These are phyloP conservation scores for Xestia rhomboidea DNA, from an alignment of 2,888 invertebrate genomes.

Conservation along the genomic window DNA sequence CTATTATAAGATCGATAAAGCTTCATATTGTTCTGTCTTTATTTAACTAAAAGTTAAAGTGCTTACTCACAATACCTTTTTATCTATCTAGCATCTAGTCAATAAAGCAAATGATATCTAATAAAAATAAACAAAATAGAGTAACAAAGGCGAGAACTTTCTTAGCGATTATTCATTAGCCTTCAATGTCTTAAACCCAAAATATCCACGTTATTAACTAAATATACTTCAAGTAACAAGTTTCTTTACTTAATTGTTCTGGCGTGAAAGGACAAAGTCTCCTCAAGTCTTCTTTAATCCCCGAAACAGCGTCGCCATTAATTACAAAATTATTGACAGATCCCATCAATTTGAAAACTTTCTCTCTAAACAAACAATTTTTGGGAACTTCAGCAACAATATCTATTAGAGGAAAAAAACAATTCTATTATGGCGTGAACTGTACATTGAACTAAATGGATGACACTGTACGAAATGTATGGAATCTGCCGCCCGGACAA, in stretches of 20 bases:
- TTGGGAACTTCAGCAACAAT: neutral
- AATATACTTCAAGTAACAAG: conserved; percentile 19
- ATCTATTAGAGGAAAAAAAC: conserved; percentile 15
- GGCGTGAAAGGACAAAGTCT: conserved; percentile 40
- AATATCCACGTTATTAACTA: conserved; percentile 26
- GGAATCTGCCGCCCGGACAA: conserved; percentile 38
- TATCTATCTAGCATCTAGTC: neutral
- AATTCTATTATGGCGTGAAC: conserved; percentile 19
- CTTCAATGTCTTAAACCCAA: conserved; percentile 26
- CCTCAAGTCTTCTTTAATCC: conserved; percentile 32
- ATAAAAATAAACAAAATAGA: conserved; percentile 11
- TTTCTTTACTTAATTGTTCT: conserved; percentile 42
- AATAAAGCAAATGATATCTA: neutral
- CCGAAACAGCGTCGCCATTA: conserved; percentile 29
- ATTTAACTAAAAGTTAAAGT: neutral
- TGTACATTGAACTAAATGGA: conserved; percentile 47
- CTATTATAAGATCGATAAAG: neutral
- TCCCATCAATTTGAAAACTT: conserved; percentile 21
- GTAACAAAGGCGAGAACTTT: neutral
- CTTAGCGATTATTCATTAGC: conserved; percentile 10
- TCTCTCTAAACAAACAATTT: neutral
- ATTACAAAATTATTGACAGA: conserved; percentile 50
- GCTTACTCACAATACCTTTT: neutral
- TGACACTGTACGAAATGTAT: conserved; percentile 22
- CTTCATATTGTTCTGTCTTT: neutral